Conservation (phyloP, 2,888 invertebrate genomes). For the Epirrhoe tristata region DNA sequence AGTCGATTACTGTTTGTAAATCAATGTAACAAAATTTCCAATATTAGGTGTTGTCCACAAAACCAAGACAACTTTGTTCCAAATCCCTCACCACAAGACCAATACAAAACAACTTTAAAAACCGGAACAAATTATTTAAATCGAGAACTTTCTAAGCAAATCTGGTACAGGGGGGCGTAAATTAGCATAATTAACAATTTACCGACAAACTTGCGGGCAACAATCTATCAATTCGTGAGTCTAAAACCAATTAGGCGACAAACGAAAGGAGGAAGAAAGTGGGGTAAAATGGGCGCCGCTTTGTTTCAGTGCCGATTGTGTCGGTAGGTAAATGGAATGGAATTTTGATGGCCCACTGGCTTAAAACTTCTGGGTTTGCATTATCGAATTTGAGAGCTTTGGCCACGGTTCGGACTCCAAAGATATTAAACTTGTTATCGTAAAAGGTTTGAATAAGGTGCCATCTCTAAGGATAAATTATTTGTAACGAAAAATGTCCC, state of each 20-base stretch:
- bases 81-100: conserved; percentile 23
- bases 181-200: conserved; percentile 80
- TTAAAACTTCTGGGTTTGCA: conserved; percentile 31
- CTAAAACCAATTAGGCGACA: conserved; percentile 68
- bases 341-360: conserved; percentile 38
- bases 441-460: not conserved
- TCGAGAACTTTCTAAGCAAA: conserved; percentile 22
- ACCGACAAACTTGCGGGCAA: conserved; percentile 67
- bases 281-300: conserved; percentile 29
- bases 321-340: conserved; percentile 35
- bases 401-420: not conserved
- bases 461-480: not conserved
- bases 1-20: not conserved
- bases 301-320: conserved; percentile 32
- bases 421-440: not conserved
- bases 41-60: not conserved
- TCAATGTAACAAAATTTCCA: not conserved
- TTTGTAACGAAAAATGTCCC: not conserved
- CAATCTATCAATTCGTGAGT: conserved; percentile 74
- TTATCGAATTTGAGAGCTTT: conserved; percentile 14
- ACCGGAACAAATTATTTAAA: conserved; percentile 50
- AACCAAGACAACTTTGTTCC: conserved; percentile 6
- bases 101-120: conserved; percentile 50
- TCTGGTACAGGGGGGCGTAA: conserved; percentile 44
- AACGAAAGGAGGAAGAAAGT: conserved; percentile 43